Base-by-base conservation (phyloP, 2,113 vertebrate species). In the Conger conger region DNA sequence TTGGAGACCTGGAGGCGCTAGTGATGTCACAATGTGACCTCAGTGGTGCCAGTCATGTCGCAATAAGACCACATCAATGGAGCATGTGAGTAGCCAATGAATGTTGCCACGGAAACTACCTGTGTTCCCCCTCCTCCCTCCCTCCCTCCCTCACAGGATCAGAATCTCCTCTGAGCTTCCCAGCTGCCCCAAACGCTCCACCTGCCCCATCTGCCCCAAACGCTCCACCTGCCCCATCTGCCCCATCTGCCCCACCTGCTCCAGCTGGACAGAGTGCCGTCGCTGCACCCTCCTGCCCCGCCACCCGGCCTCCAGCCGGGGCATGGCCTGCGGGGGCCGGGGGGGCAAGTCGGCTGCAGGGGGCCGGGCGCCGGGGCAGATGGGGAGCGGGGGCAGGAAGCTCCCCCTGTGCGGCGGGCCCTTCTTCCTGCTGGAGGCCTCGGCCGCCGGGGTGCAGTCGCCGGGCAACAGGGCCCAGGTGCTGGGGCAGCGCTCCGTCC, bases 211-310 rank as follows among this genome's bases (percentile, higher is more conserved):
- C 40, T 33, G 53, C 57, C 84, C 83, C 45, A 86, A 85, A 85
- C 85, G 86, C 73, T 91, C 90, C 45, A 15, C 45, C 45, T 50
- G 45, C 45, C 15, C 45, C 45, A 50, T 9, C 40, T 42, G 40
- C 40, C 40, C 40, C 35, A 54, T 68, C 40, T 33, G 53, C 57
- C 84, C 83, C 45, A 86, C 86, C 86, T 86, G 86, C 73, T 91
- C 90, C 0, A 90, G 85, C 83, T 93, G 92, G 17, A 86, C 80
- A 0, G 90, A 93, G 86, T 92, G 92, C 50, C 85, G 88, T 9
- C 87, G 83, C 45, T 3, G 73, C 6, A 80, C 18, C 84, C 53
- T 85, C 63, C 81, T 87, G 27, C 50, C 38, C 45, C 45, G 60
- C 36, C 86, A 79, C 0, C 78, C 27, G n/a, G n/a, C n/a, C 36